A percentile compares a stretch with the other conserved stretches of the same genome.
Conservation (phyloP, 2,888 invertebrate species). For the Drosophila setosimentum region DNA sequence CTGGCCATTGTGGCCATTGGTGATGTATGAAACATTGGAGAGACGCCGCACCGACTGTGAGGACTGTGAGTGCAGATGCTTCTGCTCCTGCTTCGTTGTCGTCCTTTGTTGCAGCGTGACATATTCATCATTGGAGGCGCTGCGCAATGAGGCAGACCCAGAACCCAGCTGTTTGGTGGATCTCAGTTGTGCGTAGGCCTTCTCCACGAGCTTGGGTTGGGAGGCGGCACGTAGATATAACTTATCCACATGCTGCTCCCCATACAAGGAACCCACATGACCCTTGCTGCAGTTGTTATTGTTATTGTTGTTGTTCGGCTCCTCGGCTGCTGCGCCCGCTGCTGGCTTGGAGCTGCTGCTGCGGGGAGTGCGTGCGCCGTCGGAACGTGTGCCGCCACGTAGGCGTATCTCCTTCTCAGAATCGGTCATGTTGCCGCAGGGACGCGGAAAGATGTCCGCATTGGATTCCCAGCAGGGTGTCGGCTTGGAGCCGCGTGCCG, state of each 20-base stretch:
- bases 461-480: conserved; percentile 93
- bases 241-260: conserved; percentile 90
- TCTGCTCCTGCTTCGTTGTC: conserved; percentile 42
- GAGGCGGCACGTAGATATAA: conserved; percentile 89
- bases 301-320: conserved; percentile 47
- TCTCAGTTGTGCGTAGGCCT: conserved; percentile 84
- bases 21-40: conserved; percentile 75
- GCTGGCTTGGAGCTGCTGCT: conserved; percentile 62
- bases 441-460: conserved; percentile 92
- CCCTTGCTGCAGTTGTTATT: conserved; percentile 66
- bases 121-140: conserved; percentile 82
- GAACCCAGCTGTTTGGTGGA: conserved; percentile 77
- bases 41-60: conserved; percentile 48
- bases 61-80: conserved; percentile 54
- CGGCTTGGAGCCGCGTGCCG: conserved; percentile 85
- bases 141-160: conserved; percentile 58
- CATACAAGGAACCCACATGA: conserved; percentile 85
- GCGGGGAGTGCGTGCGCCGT: conserved; percentile 88
- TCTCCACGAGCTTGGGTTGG: conserved; percentile 86
- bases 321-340: conserved; percentile 18
- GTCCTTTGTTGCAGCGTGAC: conserved; percentile 74
- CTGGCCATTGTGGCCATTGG: conserved; percentile 82
- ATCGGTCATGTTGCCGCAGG: conserved; percentile 93
- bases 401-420: conserved; percentile 89
- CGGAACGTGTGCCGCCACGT: conserved; percentile 89